These are phyloP conservation scores for Anabacerthia variegaticeps DNA, from an alignment of 2,797 vertebrate genomes.

Conservation along the genomic window DNA sequence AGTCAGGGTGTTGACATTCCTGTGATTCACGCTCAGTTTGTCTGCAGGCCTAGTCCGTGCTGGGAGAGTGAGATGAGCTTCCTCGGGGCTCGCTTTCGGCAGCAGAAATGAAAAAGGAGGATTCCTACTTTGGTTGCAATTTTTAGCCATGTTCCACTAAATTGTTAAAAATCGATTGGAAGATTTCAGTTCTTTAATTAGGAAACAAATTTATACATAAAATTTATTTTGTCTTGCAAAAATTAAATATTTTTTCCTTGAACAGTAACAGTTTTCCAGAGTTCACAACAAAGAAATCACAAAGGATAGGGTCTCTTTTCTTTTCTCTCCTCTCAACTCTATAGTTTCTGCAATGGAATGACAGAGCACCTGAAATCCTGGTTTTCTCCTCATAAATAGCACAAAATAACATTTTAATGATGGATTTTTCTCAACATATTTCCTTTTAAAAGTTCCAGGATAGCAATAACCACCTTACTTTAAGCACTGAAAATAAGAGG, in stretches of 20 bases:
- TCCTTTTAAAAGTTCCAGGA: conserved; percentile 7
- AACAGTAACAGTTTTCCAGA: not conserved
- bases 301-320: not conserved
- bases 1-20: not conserved
- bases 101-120: not conserved
- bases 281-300: not conserved
- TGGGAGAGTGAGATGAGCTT: not conserved
- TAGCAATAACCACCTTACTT: conserved; percentile 54
- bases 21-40: not conserved
- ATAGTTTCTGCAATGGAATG: not conserved
- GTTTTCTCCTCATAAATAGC: conserved; percentile 3
- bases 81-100: not conserved
- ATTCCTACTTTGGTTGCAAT: not conserved
- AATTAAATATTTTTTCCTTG: not conserved
- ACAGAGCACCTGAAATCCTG: not conserved
- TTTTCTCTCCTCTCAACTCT: not conserved
- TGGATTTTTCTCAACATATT: not conserved
- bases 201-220: not conserved
- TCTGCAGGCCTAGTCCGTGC: not conserved
- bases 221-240: not conserved
- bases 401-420: not conserved
- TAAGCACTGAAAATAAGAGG: conserved; percentile 40
- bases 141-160: not conserved
- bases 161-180: not conserved
- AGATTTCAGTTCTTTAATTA: not conserved